A percentile compares a stretch with the other conserved stretches of the same genome.
phyloP scores from a whole-genome alignment of 1,140 invertebrate species.

The Delia radicum region DNA sequence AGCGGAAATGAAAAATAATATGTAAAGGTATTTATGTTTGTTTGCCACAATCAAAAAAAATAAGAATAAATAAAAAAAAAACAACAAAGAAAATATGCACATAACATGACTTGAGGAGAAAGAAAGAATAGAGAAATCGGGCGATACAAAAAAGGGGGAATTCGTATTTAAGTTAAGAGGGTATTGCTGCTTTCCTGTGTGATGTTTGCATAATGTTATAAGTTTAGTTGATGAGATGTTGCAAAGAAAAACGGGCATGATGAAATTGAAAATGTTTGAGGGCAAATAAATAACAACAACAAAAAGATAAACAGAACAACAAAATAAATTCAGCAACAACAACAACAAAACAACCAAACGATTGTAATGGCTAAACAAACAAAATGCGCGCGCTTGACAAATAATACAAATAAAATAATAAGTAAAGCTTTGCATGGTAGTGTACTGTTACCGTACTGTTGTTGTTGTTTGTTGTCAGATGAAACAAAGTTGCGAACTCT shows the following conservation, averaged over 20 bases:
- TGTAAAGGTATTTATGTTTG: constrained; percentile 9
- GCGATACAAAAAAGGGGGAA: neutral
- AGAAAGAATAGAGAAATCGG: too few species aligned
- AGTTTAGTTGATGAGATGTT: neutral
- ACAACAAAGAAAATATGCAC: constrained; percentile 3
- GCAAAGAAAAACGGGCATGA: neutral
- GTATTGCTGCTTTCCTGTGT: neutral
- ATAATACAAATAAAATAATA: neutral
- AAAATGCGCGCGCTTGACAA: constrained; percentile 26
- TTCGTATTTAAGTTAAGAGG: neutral
- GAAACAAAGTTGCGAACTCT: too few species aligned
- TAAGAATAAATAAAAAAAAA: neutral
- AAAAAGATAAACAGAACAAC: neutral
- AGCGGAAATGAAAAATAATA: constrained; percentile 23
- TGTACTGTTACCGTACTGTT: too few species aligned
- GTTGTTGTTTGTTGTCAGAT: too few species aligned
- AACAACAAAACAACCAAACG: constrained; percentile 1
- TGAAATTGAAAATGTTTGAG: constrained; percentile 33
- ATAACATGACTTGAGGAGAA: neutral
- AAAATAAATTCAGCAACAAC: constrained; percentile 4
- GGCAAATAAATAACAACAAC: constrained; percentile 25
- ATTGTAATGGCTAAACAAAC: constrained; percentile 26
- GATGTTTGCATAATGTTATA: neutral
- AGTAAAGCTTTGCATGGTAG: too few species aligned
- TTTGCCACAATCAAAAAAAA: constrained; percentile 16